Conservation (phyloP, 2,113 vertebrate genomes). For the Micromys minutus region DNA sequence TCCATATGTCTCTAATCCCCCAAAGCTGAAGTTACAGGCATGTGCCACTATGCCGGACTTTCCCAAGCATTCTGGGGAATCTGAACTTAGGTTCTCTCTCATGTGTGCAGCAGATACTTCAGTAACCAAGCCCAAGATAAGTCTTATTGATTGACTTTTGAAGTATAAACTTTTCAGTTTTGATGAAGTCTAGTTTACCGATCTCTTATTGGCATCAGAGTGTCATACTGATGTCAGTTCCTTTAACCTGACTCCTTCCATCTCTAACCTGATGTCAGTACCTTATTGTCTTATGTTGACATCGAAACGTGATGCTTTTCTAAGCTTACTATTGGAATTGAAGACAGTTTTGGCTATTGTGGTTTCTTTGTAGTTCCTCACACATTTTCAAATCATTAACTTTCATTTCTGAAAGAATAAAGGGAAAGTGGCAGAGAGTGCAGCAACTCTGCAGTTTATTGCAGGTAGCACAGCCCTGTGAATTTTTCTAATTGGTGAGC, state of each 20-base stretch:
- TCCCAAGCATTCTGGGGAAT: neutral
- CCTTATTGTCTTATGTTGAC: neutral
- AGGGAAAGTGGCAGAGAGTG: neutral
- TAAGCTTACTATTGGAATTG: neutral
- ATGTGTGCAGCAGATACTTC: neutral
- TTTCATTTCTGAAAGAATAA: neutral
- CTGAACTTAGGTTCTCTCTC: neutral
- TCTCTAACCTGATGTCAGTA: neutral
- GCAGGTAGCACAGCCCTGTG: neutral
- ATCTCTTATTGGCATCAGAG: neutral
- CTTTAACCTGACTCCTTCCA: neutral
- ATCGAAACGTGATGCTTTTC: neutral
- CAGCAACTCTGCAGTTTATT: neutral
- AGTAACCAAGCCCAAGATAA: neutral
- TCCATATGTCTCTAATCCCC: neutral
- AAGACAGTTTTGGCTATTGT: neutral
- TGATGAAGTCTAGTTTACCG: neutral
- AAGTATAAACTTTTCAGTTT: neutral
- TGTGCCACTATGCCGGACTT: neutral
- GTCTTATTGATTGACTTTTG: neutral
- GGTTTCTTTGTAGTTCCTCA: neutral
- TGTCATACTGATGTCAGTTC: neutral
- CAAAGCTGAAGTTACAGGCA: neutral
- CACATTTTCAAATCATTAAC: neutral
- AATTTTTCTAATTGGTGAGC: neutral